Evolutionary conservation across 2,888 invertebrate species (phyloP).

Genomic region (Galerucella nymphaeae): DNA sequence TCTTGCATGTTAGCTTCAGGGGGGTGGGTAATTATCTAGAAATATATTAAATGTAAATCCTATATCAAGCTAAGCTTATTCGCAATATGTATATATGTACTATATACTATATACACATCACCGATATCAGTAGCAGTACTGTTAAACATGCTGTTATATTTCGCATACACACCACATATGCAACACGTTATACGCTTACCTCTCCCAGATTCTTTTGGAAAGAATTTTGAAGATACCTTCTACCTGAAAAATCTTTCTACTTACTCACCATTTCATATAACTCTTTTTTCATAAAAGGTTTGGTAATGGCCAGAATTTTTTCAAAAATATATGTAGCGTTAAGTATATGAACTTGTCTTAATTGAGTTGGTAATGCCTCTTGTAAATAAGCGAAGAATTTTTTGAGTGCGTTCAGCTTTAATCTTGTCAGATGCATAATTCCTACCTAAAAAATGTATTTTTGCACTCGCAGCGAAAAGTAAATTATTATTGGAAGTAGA

Average conservation of each 20-base stretch:
- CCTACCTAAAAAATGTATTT: slow-evolving; percentile 3
- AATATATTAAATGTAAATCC: not conserved
- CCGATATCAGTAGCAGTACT: no score
- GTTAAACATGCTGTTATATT: no score
- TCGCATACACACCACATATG: no score
- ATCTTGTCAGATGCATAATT: slow-evolving; percentile 45
- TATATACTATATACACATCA: no score
- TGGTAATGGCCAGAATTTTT: slow-evolving; percentile 60
- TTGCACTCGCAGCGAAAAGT: slow-evolving; percentile 11
- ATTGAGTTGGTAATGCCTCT: slow-evolving; percentile 60
- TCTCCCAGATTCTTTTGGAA: no score
- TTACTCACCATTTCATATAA: slow-evolving; percentile 53
- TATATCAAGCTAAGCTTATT: no score
- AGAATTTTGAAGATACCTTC: no score
- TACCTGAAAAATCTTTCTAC: slow-evolving; percentile 8
- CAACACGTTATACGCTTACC: no score
- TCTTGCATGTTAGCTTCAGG: slow-evolving; percentile 67
- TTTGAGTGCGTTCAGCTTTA: slow-evolving; percentile 50
- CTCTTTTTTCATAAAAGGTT: slow-evolving; percentile 58
- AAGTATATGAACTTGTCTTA: slow-evolving; percentile 63
- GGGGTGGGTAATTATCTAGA: slow-evolving; percentile 72
- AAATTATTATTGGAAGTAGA: not conserved
- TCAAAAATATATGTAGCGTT: slow-evolving; percentile 63
- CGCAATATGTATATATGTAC: no score
- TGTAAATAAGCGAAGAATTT: slow-evolving; percentile 55